phyloP scores from a whole-genome alignment of 1,140 invertebrate species.

The Hylyphantes graminicola region DNA sequence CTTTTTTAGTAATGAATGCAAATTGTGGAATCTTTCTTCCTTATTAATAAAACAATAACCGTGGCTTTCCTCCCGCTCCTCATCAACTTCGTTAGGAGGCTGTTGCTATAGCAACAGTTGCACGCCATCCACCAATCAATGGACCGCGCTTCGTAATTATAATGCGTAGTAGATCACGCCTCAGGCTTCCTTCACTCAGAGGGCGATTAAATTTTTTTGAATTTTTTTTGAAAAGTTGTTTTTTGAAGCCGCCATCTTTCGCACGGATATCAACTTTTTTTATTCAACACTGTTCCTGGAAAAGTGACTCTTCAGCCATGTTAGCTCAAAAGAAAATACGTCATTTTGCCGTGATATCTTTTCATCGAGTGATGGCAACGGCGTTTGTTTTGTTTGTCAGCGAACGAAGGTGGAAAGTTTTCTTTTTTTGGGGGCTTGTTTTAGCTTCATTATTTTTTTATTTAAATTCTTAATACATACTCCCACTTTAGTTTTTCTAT shows the following conservation, averaged over 20 bases:
- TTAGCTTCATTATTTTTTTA: not conserved
- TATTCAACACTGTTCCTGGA: not conserved
- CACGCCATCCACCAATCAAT: slow-evolving; percentile 44
- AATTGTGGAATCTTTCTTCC: slow-evolving; percentile 37
- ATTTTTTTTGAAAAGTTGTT: not conserved
- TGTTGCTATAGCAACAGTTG: slow-evolving; percentile 41
- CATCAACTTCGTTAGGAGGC: slow-evolving; percentile 54
- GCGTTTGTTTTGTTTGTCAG: slow-evolving; percentile 57
- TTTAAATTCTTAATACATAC: not conserved
- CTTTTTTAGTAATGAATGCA: slow-evolving; percentile 43
- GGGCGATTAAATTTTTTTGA: slow-evolving; percentile 46
- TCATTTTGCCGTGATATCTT: too few species aligned
- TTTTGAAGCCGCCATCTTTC: slow-evolving; percentile 53
- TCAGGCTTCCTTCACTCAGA: slow-evolving; percentile 36
- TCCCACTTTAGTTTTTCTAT: not conserved
- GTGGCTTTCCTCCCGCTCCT: slow-evolving; percentile 4
- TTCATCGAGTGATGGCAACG: slow-evolving; percentile 5
- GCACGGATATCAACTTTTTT: slow-evolving; percentile 7
- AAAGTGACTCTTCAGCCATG: too few species aligned
- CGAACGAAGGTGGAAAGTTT: not conserved
- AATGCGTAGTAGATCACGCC: slow-evolving; percentile 34
- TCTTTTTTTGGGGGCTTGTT: slow-evolving; percentile 2
- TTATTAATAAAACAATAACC: slow-evolving; percentile 60
- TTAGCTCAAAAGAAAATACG: too few species aligned
- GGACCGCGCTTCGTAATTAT: slow-evolving; percentile 44